Evolutionary conservation across 2,888 invertebrate genomes (phyloP).

Genomic region (Tanypteryx hageni): DNA sequence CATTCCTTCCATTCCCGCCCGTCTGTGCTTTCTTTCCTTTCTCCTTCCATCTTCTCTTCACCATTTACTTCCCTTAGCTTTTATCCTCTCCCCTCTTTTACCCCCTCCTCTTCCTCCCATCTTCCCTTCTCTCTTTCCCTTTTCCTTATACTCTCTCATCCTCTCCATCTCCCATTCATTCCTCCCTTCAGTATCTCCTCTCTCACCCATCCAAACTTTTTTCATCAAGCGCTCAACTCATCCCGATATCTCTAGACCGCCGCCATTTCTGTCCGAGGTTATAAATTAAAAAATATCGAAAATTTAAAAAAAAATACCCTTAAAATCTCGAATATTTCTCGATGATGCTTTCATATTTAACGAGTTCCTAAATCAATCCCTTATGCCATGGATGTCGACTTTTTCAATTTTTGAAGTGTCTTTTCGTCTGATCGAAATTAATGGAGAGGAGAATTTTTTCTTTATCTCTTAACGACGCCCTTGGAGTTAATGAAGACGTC

Average conservation of each 20-base stretch:
- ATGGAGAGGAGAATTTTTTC: neutral
- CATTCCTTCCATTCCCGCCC: too few species aligned
- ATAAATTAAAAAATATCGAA: constrained; percentile 57
- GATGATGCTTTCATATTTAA: neutral
- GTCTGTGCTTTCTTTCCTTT: too few species aligned
- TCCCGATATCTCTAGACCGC: neutral
- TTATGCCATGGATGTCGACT: neutral
- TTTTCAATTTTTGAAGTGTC: constrained; percentile 4
- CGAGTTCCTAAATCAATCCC: neutral
- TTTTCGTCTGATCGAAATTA: neutral
- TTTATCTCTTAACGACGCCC: constrained; percentile 2
- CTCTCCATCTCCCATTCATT: neutral
- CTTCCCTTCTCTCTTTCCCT: too few species aligned
- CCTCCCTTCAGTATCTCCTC: neutral
- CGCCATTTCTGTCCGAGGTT: constrained; percentile 26
- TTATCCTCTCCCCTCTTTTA: too few species aligned
- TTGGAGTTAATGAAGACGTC: constrained; percentile 10
- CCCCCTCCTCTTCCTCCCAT: too few species aligned
- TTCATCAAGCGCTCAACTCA: neutral
- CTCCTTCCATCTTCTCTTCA: too few species aligned
- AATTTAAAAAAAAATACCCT: neutral
- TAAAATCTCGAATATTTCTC: constrained; percentile 21
- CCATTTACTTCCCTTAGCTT: too few species aligned
- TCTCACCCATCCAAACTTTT: constrained; percentile 47
- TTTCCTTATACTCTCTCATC: neutral